These are phyloP conservation scores for Odocoileus hemionus DNA, from an alignment of 2,113 vertebrate species.

Conservation along the genomic window DNA sequence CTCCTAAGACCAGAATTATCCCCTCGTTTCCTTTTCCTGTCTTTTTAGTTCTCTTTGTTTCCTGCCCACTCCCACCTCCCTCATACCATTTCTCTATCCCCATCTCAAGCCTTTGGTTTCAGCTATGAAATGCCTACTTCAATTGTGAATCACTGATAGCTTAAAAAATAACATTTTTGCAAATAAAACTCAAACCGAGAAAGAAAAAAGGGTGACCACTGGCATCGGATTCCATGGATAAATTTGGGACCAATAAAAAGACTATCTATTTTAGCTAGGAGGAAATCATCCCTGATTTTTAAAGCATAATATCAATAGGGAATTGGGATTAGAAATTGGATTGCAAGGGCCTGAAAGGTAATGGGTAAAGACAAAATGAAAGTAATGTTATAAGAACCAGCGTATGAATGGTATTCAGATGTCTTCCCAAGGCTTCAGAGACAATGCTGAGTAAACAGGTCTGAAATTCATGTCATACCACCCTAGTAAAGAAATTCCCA, in stretches of 20 bases:
- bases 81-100: not conserved
- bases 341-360: not conserved
- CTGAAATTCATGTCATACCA: not conserved
- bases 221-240: not conserved
- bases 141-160: not conserved
- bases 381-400: not conserved
- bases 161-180: constrained; percentile 10
- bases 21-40: not conserved
- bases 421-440: not conserved
- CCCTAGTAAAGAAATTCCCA: constrained; percentile 9
- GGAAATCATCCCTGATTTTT: not conserved
- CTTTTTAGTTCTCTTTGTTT: not conserved
- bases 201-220: not conserved
- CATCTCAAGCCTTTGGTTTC: not conserved
- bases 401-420: not conserved
- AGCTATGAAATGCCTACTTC: not conserved
- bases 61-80: not conserved
- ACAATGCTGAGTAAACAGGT: not conserved
- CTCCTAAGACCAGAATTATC: not conserved
- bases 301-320: not conserved
- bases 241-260: not conserved
- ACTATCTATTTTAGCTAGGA: not conserved
- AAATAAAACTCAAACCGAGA: not conserved
- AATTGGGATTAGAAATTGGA: constrained; percentile 9
- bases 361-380: constrained; percentile 14